Base-by-base conservation (phyloP, 2,888 invertebrate genomes). In the Euphydryas editha region DNA sequence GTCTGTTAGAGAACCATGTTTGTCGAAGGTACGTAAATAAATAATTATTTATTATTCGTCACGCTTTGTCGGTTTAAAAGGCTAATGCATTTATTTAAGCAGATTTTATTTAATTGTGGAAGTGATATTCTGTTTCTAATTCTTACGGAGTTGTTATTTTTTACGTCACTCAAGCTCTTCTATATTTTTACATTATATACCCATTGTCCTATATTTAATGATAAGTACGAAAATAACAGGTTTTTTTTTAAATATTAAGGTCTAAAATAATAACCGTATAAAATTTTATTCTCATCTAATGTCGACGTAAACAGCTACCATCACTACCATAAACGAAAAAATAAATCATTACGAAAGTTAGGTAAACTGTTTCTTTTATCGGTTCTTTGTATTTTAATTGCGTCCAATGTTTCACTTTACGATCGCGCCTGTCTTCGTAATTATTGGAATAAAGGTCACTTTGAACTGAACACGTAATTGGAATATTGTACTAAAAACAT, bases 401-500 rank as follows among this genome's bases (percentile, higher is more conserved):
- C 57, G 47, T 24, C 18, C 7, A 7, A 30, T 8, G 30, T 57
- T 57, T 37, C 13, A 18, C 13, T 57, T 57, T 39, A 57, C 39
- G 57, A 39, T 21, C 42, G 13, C 37, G 20, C 20, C 30, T 24
- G 39, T 57, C 24, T 37, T 49, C 58, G 17, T 58, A 46, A 46
- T 55, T 62, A 63, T 63, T n/a, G 49, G 58, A 17, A 51, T 39
- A 63, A 63, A 58, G 30, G 49, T 51, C 57, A 49, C 30, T 49
- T 51, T 51, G 21, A 20, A 51, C 24, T n/a, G 47, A 21, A 13
- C 13, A 18, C 20, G 47, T 47, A 47, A 47, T 47, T 47, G n/a
- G 18, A 46, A 47, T 20, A 10, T 39, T 11, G 3, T 11, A 39
- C 7, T 11, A 39, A 10, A 39, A 39, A 15, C 61, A 62, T 62